A percentile compares a stretch with the other conserved stretches of the same genome.
These are phyloP conservation scores for Cheilosia scutellata DNA, from an alignment of 2,888 invertebrate genomes.

Conservation along the genomic window DNA sequence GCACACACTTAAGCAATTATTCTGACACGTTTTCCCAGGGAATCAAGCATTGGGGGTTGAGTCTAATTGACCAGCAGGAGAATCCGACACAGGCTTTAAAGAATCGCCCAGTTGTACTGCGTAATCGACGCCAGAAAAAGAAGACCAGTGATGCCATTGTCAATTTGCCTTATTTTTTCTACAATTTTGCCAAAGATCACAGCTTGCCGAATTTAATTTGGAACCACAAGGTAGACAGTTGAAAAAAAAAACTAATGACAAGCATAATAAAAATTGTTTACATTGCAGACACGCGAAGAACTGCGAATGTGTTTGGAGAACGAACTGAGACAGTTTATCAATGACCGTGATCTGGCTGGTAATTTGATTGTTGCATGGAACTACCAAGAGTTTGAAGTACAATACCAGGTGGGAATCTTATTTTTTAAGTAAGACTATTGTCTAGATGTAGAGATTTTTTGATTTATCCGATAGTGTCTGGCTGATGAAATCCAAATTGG, in stretches of 20 bases:
- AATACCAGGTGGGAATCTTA: slow-evolving; percentile 87
- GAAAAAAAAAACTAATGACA: too few species aligned
- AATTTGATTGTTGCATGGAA: slow-evolving; percentile 96
- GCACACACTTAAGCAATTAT: neutral
- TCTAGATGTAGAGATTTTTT: slow-evolving; percentile 1
- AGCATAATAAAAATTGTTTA: slow-evolving; percentile 4
- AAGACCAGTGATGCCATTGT: slow-evolving; percentile 82
- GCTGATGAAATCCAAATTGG: slow-evolving; percentile 99
- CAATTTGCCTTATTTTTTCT: slow-evolving; percentile 93
- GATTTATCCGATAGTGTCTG: slow-evolving; percentile 86
- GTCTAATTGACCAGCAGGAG: slow-evolving; percentile 83
- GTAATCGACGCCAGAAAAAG: slow-evolving; percentile 90
- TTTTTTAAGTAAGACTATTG: neutral
- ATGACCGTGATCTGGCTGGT: slow-evolving; percentile 95
- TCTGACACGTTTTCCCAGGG: slow-evolving; percentile 77
- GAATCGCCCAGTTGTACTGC: slow-evolving; percentile 94
- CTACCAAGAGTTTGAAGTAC: slow-evolving; percentile 97
- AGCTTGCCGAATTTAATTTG: slow-evolving; percentile 98
- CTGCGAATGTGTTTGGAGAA: slow-evolving; percentile 95
- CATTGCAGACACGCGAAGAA: slow-evolving; percentile 94
- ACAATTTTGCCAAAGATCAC: slow-evolving; percentile 97
- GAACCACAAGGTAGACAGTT: slow-evolving; percentile 94
- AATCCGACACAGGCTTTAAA: slow-evolving; percentile 82
- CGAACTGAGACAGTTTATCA: slow-evolving; percentile 94
- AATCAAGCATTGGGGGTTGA: slow-evolving; percentile 88